Percentiles rank a stretch among this genome's conserved stretches.
These are phyloP conservation scores for Cosmorhoe ocellata DNA, from an alignment of 2,888 invertebrate genomes.

Conservation along the genomic window DNA sequence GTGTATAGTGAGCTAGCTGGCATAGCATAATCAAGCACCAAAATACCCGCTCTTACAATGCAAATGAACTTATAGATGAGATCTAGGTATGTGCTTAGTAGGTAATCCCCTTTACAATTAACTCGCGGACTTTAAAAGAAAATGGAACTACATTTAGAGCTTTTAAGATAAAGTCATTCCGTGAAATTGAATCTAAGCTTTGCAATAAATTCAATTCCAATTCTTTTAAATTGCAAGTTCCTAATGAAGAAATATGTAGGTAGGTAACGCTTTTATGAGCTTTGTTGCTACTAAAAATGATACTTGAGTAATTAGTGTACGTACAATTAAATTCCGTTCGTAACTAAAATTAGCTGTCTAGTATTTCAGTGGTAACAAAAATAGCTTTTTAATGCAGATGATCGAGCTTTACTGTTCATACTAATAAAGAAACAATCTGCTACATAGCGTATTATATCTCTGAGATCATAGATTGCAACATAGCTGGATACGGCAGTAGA, in stretches of 20 bases:
- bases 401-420: background rate
- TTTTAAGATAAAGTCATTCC: slow-evolving; percentile 12
- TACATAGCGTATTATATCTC: background rate
- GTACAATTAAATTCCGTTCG: too few relatives aligned
- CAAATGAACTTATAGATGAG: too few relatives aligned
- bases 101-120: too few relatives aligned
- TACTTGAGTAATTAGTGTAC: slow-evolving; percentile 4
- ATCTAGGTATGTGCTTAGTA: too few relatives aligned
- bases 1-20: too few relatives aligned
- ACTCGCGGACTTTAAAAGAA: background rate
- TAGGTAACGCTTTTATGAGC: slow-evolving; percentile 30
- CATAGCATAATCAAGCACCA: too few relatives aligned
- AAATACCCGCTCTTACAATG: too few relatives aligned
- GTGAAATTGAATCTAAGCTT: slow-evolving; percentile 28
- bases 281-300: slow-evolving; percentile 12
- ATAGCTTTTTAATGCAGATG: too few relatives aligned
- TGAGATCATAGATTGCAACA: background rate
- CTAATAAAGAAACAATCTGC: background rate
- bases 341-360: too few relatives aligned
- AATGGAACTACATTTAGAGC: slow-evolving; percentile 1
- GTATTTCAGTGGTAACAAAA: background rate
- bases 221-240: slow-evolving; percentile 23
- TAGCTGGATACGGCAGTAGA: slow-evolving; percentile 15
- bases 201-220: slow-evolving; percentile 23
- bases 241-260: slow-evolving; percentile 45